Evolutionary conservation across 2,797 vertebrate species (phyloP).

Genomic region (Gambusia yucatana): DNA sequence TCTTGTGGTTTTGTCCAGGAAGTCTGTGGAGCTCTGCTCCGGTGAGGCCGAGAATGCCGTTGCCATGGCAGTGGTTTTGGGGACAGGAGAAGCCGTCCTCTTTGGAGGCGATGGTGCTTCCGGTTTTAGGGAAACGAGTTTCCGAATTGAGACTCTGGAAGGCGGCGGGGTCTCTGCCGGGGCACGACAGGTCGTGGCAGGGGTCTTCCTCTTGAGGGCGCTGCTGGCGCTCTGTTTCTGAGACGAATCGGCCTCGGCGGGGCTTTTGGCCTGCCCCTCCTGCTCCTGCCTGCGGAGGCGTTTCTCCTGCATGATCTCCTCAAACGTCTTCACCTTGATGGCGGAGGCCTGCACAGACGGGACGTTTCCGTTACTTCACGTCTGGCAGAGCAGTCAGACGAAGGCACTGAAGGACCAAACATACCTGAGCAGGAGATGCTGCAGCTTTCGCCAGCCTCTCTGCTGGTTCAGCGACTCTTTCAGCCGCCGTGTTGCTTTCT

Average conservation of each 20-base stretch:
- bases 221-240: conserved; percentile 32
- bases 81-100: not conserved
- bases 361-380: not conserved
- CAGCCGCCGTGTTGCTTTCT: conserved; percentile 31
- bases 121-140: conserved; percentile 49
- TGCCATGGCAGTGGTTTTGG: not conserved
- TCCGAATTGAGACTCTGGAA: conserved; percentile 42
- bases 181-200: not conserved
- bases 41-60: not conserved
- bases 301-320: conserved; percentile 89
- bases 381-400: not conserved
- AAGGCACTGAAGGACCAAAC: not conserved
- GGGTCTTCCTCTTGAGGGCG: conserved; percentile 42
- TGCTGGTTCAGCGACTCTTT: conserved; percentile 45
- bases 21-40: conserved; percentile 26
- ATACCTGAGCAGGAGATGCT: conserved; percentile 62
- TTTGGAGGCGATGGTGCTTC: conserved; percentile 31
- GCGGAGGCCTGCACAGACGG: conserved; percentile 44
- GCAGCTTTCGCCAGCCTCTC: conserved; percentile 46
- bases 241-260: conserved; percentile 16
- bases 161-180: conserved; percentile 12
- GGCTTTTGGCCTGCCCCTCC: conserved; percentile 61
- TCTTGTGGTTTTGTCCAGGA: conserved; percentile 21
- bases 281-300: conserved; percentile 79
- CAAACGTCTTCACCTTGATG: conserved; percentile 87